Base-by-base conservation (phyloP, 2,797 vertebrate genomes). In the Anabas testudineus region DNA sequence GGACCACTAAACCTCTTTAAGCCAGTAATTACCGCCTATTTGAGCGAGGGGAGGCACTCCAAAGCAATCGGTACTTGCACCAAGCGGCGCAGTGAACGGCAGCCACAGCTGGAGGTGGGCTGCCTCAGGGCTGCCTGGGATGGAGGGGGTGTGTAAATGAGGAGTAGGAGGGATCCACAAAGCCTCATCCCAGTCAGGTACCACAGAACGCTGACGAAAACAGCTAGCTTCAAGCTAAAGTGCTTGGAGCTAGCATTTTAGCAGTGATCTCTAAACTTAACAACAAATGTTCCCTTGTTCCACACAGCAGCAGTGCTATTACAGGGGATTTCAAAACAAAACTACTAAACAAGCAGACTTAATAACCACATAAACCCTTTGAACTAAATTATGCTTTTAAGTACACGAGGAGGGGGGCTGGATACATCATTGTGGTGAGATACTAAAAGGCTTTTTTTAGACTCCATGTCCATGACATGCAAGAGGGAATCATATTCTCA, bases 1-100 rank as follows among this genome's bases (percentile, higher is more conserved):
- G 97, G 97, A 97, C 97, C 96, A 99, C 97, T 99, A 98, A 99
- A 98, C 97, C 97, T 97, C 96, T 98, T 97, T 97, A 98, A 98
- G 97, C 96, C 96, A 95, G 95, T 99, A 99, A 99, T 99, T 98
- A 98, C 96, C 95, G 96, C 96, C 96, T 97, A 96, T 98, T 98
- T 98, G 96, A 98, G 96, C 93, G 95, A 96, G 95, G 97, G 97
- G 96, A 95, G 88, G 96, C 95, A 96, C 97, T 98, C 95, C 96
- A 96, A 97, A 97, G 96, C 96, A 97, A 96, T 97, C 95, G 95
- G 95, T 94, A 91, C 95, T 90, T 80, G 84, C 88, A 83, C 88
- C 87, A 88, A 88, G 94, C 95, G 90, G 93, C 92, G 95, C 95
- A 39, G 77, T 81, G 85, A 90, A 88, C 88, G 75, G 84, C 95